phyloP scores from a whole-genome alignment of 1,140 invertebrate genomes.

The Papilio xuthus region DNA sequence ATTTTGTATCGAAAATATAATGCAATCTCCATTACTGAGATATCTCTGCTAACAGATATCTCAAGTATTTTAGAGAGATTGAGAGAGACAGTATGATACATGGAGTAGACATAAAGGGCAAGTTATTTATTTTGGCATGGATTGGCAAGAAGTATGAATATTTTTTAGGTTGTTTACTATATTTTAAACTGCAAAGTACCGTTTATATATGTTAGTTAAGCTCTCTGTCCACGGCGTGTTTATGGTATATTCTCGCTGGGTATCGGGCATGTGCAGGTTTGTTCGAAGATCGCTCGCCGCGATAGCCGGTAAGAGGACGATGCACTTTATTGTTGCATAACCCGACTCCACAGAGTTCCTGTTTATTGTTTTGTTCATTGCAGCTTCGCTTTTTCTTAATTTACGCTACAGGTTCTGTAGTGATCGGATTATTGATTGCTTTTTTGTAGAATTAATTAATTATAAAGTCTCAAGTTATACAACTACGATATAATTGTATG shows the following conservation, averaged over 20 bases:
- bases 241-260: slow-evolving; percentile 24
- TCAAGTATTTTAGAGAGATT: neutral
- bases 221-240: neutral
- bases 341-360: slow-evolving; percentile 19
- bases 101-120: neutral
- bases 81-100: neutral
- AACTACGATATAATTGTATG: too few relatives aligned
- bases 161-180: neutral
- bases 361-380: slow-evolving; percentile 25
- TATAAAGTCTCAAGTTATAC: too few relatives aligned
- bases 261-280: slow-evolving; percentile 22
- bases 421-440: slow-evolving; percentile 1
- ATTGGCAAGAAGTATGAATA: neutral
- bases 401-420: neutral
- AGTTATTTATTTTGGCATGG: neutral
- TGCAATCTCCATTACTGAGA: neutral
- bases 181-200: neutral
- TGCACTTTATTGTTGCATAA: slow-evolving; percentile 37
- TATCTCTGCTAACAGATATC: neutral
- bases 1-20: neutral
- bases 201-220: neutral
- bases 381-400: slow-evolving; percentile 9
- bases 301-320: slow-evolving; percentile 30
- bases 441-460: neutral
- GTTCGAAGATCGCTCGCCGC: slow-evolving; percentile 13